phyloP scores from a whole-genome alignment of 35 echinoderm and acorn worm genomes.

The Amphiura filiformis region DNA sequence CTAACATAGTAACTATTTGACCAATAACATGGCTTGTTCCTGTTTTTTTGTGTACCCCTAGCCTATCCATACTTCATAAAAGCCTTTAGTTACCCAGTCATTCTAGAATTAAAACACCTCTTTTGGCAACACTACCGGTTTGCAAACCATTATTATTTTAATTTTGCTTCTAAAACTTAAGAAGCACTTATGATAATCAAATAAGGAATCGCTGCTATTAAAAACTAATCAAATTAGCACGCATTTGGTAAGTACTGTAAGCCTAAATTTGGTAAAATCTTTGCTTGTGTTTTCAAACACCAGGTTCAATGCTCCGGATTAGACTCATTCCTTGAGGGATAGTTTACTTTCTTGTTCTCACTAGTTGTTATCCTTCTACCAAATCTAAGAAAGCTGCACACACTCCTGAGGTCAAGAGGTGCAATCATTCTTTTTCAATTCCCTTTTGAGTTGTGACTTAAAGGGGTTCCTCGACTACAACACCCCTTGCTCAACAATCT shows the following conservation, averaged over 20 bases:
- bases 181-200: no score
- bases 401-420: not conserved
- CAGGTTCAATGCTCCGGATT: not conserved
- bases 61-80: no score
- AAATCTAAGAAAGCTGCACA: not conserved
- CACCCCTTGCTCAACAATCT: not conserved
- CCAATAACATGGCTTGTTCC: no score
- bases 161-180: no score
- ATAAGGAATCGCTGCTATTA: no score
- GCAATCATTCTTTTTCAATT: conserved; percentile 1
- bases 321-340: not conserved
- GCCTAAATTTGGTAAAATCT: not conserved
- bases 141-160: no score
- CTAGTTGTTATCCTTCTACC: not conserved
- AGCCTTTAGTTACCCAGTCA: no score
- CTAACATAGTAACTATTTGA: no score
- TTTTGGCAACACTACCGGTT: no score
- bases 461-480: not conserved
- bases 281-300: not conserved
- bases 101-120: no score
- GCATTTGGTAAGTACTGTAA: not conserved
- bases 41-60: no score
- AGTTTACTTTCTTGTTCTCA: conserved; percentile 10
- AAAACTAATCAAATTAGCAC: no score
- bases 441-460: not conserved